Evolutionary conservation across 2,113 vertebrate species (phyloP).

Genomic region (Euleptes europaea): DNA sequence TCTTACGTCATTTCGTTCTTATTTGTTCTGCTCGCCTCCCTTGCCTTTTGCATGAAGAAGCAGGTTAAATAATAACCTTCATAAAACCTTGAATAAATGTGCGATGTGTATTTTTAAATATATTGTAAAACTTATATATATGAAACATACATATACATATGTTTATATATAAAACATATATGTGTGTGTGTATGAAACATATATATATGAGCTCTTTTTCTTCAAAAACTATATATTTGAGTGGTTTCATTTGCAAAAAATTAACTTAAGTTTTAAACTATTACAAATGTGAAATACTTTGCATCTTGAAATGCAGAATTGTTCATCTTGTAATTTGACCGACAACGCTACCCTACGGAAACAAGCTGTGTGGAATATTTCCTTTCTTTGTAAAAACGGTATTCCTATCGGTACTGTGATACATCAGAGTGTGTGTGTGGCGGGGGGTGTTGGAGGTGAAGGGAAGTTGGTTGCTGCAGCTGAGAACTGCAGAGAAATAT

Average conservation of each 20-base stretch:
- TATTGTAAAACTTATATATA: no score
- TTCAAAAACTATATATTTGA: slow-evolving; percentile 34
- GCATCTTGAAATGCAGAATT: slow-evolving; percentile 55
- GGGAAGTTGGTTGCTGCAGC: not conserved
- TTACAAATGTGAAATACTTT: slow-evolving; percentile 55
- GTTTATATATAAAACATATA: no score
- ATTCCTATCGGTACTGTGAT: slow-evolving; percentile 15
- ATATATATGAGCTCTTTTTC: not conserved
- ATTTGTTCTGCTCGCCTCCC: not conserved
- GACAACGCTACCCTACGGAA: slow-evolving; percentile 73
- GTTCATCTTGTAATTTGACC: slow-evolving; percentile 64
- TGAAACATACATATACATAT: not conserved
- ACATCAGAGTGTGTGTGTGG: not conserved
- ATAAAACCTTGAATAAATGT: not conserved
- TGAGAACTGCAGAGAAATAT: not conserved
- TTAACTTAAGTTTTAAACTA: slow-evolving; percentile 58
- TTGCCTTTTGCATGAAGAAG: not conserved
- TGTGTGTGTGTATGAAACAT: no score
- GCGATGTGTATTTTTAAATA: not conserved
- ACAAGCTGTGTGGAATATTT: slow-evolving; percentile 54
- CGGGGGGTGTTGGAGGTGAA: not conserved
- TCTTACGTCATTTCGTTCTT: not conserved
- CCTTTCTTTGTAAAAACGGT: slow-evolving; percentile 29
- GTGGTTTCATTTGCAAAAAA: slow-evolving; percentile 56
- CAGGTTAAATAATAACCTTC: not conserved